Evolutionary conservation across 2,888 invertebrate genomes (phyloP), one percentile per base, ranked within the genome.

Genomic region (Luperina testacea): DNA sequence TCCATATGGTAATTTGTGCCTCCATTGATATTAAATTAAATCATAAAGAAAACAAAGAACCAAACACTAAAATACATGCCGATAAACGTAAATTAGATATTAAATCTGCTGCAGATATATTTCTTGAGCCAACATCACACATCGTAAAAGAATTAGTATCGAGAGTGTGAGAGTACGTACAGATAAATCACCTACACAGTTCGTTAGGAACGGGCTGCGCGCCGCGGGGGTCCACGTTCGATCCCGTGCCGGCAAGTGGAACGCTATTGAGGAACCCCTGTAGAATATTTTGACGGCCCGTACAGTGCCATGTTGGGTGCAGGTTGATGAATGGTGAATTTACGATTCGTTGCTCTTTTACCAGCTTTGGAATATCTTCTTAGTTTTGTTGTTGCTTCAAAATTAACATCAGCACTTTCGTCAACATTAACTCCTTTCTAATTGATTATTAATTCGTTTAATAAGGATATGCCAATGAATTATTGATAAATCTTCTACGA

Each of bases 241-340:
- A 94, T 93, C 96, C 94, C 91, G 93, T 88, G 91, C 92, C 91
- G 94, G 93, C 95, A 95, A 95, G 94, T 95, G 94, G 92, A 94
- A 92, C 94, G 89, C 94, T 91, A 94, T 94, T 94, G 91, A 94
- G 90, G 91, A 95, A 93, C 95, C 95, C 94, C 94, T 95, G 94
- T 94, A 94, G 95, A 93, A 92, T 96, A 95, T 96, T 96, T 95
- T 96, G 96, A 96, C 95, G 95, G 95, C 92, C 92, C 92, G 92
- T 93, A 94, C 92, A 93, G 90, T 93, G 92, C 92, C 93, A 92
- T 91, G 94, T 92, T 93, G 92, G 91, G 88, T 90, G 91, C 87
- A 84, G 71, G 83, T 90, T 95, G 95, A 96, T 95, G 94, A 94
- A 95, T 96, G 91, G 90, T 90, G 79, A 82, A 88, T 86, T 83